phyloP scores from a whole-genome alignment of 2,113 vertebrate species.

The Thamnaconus septentrionalis region DNA sequence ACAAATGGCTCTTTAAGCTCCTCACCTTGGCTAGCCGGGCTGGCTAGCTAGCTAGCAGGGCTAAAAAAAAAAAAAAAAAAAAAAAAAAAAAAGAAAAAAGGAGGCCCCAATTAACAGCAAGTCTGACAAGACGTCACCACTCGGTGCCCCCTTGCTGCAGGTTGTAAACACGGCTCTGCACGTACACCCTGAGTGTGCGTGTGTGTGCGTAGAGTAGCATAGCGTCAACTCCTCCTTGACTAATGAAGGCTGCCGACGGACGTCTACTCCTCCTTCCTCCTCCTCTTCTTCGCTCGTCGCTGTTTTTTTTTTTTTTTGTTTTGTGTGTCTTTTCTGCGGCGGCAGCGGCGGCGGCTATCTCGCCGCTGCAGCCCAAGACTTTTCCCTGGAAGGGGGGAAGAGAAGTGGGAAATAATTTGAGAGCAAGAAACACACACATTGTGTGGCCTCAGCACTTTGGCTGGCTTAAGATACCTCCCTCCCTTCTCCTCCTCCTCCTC shows the following conservation, averaged over 20 bases:
- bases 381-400: slow-evolving; percentile 75
- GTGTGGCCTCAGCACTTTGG: slow-evolving; percentile 73
- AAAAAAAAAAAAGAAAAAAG: too few relatives aligned
- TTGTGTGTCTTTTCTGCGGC: slow-evolving; percentile 43
- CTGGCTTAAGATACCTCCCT: slow-evolving; percentile 59
- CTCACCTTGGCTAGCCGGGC: slow-evolving; percentile 69
- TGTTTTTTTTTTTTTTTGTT: too few relatives aligned
- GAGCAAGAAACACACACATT: slow-evolving; percentile 43
- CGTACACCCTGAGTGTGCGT: neutral
- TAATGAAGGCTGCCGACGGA: slow-evolving; percentile 64
- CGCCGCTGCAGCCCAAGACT: slow-evolving; percentile 75
- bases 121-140: slow-evolving; percentile 51
- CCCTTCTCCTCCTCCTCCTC: slow-evolving; percentile 37
- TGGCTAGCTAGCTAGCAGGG: too few relatives aligned
- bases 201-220: slow-evolving; percentile 28
- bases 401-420: slow-evolving; percentile 66
- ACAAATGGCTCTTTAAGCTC: slow-evolving; percentile 68
- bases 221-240: slow-evolving; percentile 20
- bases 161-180: slow-evolving; percentile 22
- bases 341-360: slow-evolving; percentile 79
- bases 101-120: slow-evolving; percentile 70
- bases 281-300: too few relatives aligned
- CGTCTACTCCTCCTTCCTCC: neutral
- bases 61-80: too few relatives aligned
- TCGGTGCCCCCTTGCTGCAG: slow-evolving; percentile 24